Base-by-base conservation (phyloP, 2,888 invertebrate genomes). In the Eupsilia transversa region DNA sequence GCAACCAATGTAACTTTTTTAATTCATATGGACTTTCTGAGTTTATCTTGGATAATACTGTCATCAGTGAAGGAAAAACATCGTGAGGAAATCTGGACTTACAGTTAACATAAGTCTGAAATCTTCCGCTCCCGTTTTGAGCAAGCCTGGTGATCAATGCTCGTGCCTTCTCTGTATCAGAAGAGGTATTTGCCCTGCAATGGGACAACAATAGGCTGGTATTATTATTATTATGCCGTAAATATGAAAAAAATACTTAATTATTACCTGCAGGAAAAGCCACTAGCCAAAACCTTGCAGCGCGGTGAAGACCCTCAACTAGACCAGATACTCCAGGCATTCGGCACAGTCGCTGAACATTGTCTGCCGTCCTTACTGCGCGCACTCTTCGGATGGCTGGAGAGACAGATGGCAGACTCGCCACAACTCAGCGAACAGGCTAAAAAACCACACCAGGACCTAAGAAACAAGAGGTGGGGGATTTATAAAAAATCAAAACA, bases 291-390 rank as follows among this genome's bases (percentile, higher is more conserved):
- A 97, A 97, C 99, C 3, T 94, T 99, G 72, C 99, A 99, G 95
- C 97, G 99, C 83, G 99, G 99, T 17, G 99, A 99, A 96, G 99
- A 99, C 96, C 96, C 98, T 14, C 98, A 99, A 87, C 98, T 99
- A 91, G 99, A 99, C 94, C 99, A 99, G 94, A 97, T 99, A 59
- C 95, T 99, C 64, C 98, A 98, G 68, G 98, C 99, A 0, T 98
- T 99, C 90, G 99, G 99, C 27, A 98, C 98, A 17, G 99, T 99
- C 5, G 99, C 99, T 0, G 99, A 99, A 92, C 99, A 99, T 93
- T 99, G 99, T 94, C 96, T 99, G 83, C 99, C 99, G 0, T 99
- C 99, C 6, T 97, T 99, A 82, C 96, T 99, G 83, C 97, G 98
- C 74, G 99, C 99, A 3, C 96, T 99, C 64, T 98, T 99, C 92